Conservation (phyloP, 1,140 invertebrate species). For the Penaeus japonicus region DNA sequence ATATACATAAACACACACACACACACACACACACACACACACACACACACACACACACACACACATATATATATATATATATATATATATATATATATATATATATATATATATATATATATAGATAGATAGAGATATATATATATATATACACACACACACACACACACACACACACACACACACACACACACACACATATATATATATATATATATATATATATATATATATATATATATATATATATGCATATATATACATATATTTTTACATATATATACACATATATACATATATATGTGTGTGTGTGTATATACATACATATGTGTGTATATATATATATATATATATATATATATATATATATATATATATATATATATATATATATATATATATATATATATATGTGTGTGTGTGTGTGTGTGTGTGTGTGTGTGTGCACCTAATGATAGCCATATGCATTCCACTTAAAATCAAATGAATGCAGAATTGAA, state of each 20-base stretch:
- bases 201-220: constrained; percentile 7
- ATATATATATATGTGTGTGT: background rate
- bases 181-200: background rate
- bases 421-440: background rate
- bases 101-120: no score
- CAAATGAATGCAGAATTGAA: no score
- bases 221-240: background rate
- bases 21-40: no score
- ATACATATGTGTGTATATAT: background rate
- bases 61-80: no score
- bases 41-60: no score
- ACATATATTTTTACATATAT: background rate
- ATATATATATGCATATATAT: background rate
- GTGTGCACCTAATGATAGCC: no score
- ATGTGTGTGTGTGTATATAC: background rate
- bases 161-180: no score
- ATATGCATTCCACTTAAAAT: no score
- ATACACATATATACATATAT: background rate
- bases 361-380: constrained; percentile 8
- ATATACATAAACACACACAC: no score
- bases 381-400: constrained; percentile 13
- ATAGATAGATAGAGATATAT: no score
- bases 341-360: constrained; percentile 13
- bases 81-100: no score
- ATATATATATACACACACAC: no score